A percentile compares a stretch with the other conserved stretches of the same genome.
Conservation (phyloP, 2,797 vertebrate genomes). For the Ispidina picta region DNA sequence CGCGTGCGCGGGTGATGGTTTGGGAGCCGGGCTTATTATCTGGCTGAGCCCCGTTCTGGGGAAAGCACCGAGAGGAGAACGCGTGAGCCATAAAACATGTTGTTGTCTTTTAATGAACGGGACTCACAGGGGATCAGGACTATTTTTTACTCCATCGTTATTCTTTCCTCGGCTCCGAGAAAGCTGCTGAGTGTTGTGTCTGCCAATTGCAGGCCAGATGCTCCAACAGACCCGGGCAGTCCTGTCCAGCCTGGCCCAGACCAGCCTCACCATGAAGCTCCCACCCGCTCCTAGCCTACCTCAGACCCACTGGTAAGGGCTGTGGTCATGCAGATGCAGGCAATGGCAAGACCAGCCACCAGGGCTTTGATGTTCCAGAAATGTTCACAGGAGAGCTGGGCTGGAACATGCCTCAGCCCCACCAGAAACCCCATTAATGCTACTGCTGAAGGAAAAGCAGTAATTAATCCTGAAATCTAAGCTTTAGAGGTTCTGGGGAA, state of each 20-base stretch:
- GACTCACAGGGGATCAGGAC: constrained; percentile 1
- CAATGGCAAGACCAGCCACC: background rate
- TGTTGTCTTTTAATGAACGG: constrained; percentile 33
- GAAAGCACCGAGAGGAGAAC: background rate
- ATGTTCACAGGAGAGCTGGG: background rate
- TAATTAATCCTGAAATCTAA: constrained; percentile 5
- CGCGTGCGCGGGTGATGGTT: background rate
- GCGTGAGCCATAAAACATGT: constrained; percentile 42
- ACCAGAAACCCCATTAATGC: background rate
- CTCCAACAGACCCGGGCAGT: background rate
- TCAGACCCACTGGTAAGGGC: background rate
- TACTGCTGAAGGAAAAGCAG: constrained; percentile 15
- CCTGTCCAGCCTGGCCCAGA: background rate
- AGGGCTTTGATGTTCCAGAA: background rate
- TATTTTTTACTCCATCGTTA: constrained; percentile 31
- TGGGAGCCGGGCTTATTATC: constrained; percentile 11
- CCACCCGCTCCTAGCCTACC: background rate
- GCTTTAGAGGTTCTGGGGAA: background rate
- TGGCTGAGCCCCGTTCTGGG: background rate
- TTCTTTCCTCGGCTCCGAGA: constrained; percentile 28
- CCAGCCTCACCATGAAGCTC: background rate
- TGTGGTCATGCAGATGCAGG: background rate
- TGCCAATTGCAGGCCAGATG: constrained; percentile 46
- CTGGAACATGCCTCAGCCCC: background rate
- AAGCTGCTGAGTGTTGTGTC: constrained; percentile 26